Conservation (phyloP, 1,140 invertebrate species). For the Ladona fulva region DNA sequence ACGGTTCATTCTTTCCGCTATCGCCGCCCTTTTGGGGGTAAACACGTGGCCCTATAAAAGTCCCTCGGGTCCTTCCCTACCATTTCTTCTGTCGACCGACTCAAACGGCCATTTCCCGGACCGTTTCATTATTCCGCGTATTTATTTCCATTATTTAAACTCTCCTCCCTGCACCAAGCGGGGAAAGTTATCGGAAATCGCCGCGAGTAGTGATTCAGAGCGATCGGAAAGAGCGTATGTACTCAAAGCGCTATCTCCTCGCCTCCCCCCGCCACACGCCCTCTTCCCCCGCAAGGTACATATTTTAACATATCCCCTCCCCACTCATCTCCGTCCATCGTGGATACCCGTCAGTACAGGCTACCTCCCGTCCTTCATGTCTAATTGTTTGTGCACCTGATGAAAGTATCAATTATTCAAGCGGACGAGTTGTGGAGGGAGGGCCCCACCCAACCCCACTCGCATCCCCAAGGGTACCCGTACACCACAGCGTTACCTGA, state of each 20-base stretch:
- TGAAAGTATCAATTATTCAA: slow-evolving; percentile 25
- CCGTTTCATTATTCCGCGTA: neutral
- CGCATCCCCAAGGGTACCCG: slow-evolving; percentile 17
- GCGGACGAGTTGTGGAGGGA: neutral
- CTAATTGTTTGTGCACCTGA: slow-evolving; percentile 21
- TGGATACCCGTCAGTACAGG: slow-evolving; percentile 11
- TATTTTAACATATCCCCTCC: neutral
- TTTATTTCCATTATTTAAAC: slow-evolving; percentile 7
- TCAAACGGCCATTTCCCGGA: no score
- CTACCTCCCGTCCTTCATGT: neutral
- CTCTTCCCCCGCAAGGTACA: neutral
- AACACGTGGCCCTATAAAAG: no score
- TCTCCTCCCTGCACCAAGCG: neutral
- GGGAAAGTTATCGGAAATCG: neutral
- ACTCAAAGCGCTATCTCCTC: neutral
- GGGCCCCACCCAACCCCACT: slow-evolving; percentile 18
- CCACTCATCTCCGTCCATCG: slow-evolving; percentile 3
- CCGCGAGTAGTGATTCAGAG: neutral
- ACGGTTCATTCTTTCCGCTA: no score
- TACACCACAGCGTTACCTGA: slow-evolving; percentile 22
- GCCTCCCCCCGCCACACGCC: neutral
- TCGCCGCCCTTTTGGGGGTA: no score
- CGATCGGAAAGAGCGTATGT: neutral
- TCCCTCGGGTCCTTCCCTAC: no score
- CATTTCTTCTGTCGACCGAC: no score